Conservation (phyloP, 2,888 invertebrate genomes). For the Zygothrica quintamaculata region DNA sequence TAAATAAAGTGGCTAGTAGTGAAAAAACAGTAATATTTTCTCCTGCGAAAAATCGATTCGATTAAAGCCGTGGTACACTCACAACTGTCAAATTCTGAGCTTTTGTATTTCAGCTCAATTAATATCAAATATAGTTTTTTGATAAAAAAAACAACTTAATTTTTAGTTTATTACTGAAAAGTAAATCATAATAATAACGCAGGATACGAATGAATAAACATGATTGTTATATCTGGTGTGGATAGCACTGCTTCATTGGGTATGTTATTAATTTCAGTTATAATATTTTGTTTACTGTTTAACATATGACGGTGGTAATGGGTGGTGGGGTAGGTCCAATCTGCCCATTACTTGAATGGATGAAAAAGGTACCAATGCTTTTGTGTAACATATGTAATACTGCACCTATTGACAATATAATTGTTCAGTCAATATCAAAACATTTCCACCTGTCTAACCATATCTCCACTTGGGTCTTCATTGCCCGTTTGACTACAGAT, state of each 20-base stretch:
- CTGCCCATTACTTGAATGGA: slow-evolving; percentile 14
- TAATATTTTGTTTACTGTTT: slow-evolving; percentile 30
- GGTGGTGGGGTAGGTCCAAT: slow-evolving; percentile 25
- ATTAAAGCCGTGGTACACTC: slow-evolving; percentile 49
- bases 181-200: no score
- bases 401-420: no score
- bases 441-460: no score
- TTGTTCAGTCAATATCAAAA: no score
- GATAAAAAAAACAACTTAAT: no score
- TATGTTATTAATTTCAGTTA: slow-evolving; percentile 64
- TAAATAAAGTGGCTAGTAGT: not conserved
- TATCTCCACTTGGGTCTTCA: slow-evolving; percentile 1
- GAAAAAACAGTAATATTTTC: slow-evolving; percentile 11
- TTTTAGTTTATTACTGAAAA: no score
- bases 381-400: no score
- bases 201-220: slow-evolving; percentile 74
- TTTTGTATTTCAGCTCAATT: slow-evolving; percentile 46
- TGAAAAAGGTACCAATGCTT: no score
- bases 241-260: slow-evolving; percentile 84
- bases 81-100: slow-evolving; percentile 57
- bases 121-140: slow-evolving; percentile 38
- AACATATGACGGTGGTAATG: not conserved
- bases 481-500: slow-evolving; percentile 3
- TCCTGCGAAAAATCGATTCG: slow-evolving; percentile 76
- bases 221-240: slow-evolving; percentile 85